A percentile compares a stretch with the other conserved stretches of the same genome.
These are phyloP conservation scores for Mycteria americana DNA, from an alignment of 2,797 vertebrate genomes.

Conservation along the genomic window DNA sequence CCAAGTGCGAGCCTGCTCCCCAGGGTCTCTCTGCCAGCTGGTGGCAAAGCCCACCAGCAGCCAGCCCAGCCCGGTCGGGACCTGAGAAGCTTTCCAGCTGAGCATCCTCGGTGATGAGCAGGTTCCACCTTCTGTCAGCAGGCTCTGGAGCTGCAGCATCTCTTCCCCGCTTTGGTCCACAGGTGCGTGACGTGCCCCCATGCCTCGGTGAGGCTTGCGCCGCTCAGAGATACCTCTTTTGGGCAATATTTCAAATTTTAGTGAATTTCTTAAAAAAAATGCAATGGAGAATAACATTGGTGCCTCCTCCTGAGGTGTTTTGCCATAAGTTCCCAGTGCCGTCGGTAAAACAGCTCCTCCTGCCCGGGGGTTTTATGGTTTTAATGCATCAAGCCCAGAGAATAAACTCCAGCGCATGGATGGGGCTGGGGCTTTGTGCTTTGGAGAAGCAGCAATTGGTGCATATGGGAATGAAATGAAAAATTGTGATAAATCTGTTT, in stretches of 20 bases:
- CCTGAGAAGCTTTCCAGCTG: neutral
- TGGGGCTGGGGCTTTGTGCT: neutral
- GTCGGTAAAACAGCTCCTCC: neutral
- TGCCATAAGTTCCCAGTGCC: neutral
- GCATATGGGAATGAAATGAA: neutral
- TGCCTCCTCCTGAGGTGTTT: neutral
- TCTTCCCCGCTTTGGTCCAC: neutral
- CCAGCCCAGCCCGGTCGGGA: rapidly evolving
- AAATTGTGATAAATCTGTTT: neutral
- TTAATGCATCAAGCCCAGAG: neutral
- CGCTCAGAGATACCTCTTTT: rapidly evolving
- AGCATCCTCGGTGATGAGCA: neutral
- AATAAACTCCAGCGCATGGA: neutral
- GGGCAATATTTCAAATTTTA: neutral
- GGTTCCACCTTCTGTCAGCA: rapidly evolving
- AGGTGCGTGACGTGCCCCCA: neutral
- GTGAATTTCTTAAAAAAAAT: neutral
- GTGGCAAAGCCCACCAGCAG: neutral
- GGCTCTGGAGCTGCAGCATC: neutral
- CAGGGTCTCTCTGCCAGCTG: neutral
- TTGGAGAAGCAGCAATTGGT: neutral
- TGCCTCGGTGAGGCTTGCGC: rapidly evolving
- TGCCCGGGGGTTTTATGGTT: neutral
- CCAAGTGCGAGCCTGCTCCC: neutral
- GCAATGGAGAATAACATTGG: neutral